Conservation (phyloP, 2,113 vertebrate genomes). For the Pelecanoides urinatrix region DNA sequence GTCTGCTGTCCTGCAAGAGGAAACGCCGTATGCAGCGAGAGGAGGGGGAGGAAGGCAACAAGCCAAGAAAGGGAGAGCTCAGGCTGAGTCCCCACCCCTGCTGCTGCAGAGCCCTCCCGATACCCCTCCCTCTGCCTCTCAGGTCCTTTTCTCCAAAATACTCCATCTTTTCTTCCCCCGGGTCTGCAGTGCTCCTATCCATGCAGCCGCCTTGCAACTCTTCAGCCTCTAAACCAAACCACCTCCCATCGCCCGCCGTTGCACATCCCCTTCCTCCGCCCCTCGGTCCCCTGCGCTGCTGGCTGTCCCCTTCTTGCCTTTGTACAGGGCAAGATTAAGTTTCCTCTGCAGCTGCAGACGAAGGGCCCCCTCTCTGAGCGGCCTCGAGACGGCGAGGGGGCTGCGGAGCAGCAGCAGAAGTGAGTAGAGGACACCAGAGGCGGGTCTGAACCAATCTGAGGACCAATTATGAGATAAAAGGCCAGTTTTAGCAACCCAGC, state of each 20-base stretch:
- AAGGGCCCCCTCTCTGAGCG: neutral
- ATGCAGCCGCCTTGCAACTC: neutral
- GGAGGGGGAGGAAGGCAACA: neutral
- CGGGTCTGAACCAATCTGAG: fast-evolving
- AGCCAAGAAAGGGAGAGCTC: neutral
- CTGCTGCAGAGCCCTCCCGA: neutral
- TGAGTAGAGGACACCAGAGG: neutral
- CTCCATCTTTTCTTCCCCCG: neutral
- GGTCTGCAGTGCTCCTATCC: neutral
- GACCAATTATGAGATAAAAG: neutral
- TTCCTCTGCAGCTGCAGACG: neutral
- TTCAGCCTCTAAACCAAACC: neutral
- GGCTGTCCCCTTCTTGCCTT: neutral
- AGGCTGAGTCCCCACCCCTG: neutral
- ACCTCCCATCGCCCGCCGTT: neutral
- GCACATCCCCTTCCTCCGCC: neutral
- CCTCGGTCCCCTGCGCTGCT: fast-evolving
- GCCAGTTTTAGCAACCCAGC: neutral
- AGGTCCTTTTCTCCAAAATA: neutral
- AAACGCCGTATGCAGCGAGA: fast-evolving
- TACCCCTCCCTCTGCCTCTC: neutral
- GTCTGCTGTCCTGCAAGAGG: neutral
- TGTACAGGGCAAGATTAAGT: neutral
- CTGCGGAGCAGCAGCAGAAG: neutral
- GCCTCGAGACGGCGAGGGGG: fast-evolving